These are phyloP conservation scores for Lepidurus arcticus DNA, from an alignment of 1,140 invertebrate species.

Conservation along the genomic window DNA sequence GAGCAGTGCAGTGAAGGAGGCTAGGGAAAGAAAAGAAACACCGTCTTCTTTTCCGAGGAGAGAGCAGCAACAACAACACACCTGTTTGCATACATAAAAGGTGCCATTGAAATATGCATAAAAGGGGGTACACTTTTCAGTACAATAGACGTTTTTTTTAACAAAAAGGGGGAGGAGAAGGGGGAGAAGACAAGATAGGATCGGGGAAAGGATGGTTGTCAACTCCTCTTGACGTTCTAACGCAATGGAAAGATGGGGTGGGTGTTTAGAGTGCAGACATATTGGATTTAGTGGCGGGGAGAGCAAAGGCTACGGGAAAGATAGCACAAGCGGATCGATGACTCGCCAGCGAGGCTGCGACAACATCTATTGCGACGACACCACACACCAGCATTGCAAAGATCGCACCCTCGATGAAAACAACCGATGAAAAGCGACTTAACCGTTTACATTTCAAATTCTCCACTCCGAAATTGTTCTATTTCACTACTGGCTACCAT, in stretches of 20 bases:
- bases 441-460: no score
- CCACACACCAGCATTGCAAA: background rate
- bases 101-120: background rate
- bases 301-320: background rate
- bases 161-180: background rate
- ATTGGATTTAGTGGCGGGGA: background rate
- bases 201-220: background rate
- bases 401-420: background rate
- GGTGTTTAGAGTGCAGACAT: background rate
- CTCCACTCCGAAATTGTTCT: no score
- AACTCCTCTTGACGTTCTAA: background rate
- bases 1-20: no score
- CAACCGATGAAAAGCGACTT: no score
- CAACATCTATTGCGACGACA: background rate
- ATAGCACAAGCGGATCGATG: slow-evolving; percentile 7
- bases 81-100: slow-evolving; percentile 18
- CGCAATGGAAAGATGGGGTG: background rate
- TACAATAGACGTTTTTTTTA: background rate
- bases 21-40: no score
- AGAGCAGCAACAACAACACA: slow-evolving; percentile 1
- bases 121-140: background rate
- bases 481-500: no score
- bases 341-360: slow-evolving; percentile 12
- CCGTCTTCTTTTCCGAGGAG: background rate
- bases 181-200: background rate